Evolutionary conservation across 2,888 invertebrate species (phyloP), one percentile per base, ranked within the genome.

Genomic region (Sceliomorpha sp.): DNA sequence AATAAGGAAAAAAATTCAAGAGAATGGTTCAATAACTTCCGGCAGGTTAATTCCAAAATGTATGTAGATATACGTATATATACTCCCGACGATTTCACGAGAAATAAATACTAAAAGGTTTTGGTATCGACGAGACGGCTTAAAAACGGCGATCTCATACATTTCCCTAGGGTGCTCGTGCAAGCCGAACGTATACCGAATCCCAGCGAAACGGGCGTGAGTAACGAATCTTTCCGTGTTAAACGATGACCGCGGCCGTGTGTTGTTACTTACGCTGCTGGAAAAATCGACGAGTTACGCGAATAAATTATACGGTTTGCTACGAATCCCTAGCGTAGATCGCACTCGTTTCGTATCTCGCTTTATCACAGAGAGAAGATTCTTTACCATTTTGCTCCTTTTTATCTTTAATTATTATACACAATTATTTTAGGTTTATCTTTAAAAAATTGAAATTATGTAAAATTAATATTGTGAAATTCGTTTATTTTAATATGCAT

Each of bases 31-130:
- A 64, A 78, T 78, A 77, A 79, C 77, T 80, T 75, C 70, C 70
- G 69, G 59, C 44, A 27, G 68, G 70, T 74, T 78, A 77, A 78
- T 75, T 70, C 79, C 75, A 29, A 37, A 69, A 59, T 58, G 76
- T 77, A 51, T 63, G 58, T 66, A 48, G 68, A 53, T 75, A 76
- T 78, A 76, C n/a, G n/a, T n/a, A n/a, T n/a, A n/a, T n/a, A n/a
- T 76, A 75, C 77, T 71, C 36, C 58, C 74, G 60, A 66, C 72
- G 62, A 68, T 69, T 75, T 68, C 45, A 70, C 72, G 72, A 72
- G 59, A 66, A 70, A 72, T 69, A 72, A 72, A 69, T 69, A 72
- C 44, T 42, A 29, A 58, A 58, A 69, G 44, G 48, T 66, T 31
- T 50, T 3, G 31, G 50, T 69, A 72, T 72, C 72, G 69, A 66